Evolutionary conservation across 2,797 vertebrate species (phyloP).

Genomic region (Limosa lapponica): DNA sequence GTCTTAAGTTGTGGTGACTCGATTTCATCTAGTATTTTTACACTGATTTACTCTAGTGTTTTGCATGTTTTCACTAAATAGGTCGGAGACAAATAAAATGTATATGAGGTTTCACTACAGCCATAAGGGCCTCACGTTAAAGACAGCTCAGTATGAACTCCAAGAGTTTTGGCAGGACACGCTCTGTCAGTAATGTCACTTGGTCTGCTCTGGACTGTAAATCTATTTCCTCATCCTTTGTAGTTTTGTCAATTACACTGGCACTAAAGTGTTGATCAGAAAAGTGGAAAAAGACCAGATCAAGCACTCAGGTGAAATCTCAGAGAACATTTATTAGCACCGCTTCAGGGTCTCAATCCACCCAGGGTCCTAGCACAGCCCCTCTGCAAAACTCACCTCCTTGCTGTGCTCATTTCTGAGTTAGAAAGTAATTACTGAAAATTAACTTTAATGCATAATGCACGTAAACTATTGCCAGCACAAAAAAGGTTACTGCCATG

Average conservation of each 20-base stretch:
- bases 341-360: rapidly evolving
- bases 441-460: rapidly evolving
- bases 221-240: too few species aligned
- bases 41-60: background rate
- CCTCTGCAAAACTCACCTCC: background rate
- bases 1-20: background rate
- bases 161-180: background rate
- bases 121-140: background rate
- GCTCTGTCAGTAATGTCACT: background rate
- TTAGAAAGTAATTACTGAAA: background rate
- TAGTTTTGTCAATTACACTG: background rate
- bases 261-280: rapidly evolving
- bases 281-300: background rate
- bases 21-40: background rate
- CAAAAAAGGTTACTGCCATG: too few species aligned
- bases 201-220: background rate
- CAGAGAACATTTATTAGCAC: background rate
- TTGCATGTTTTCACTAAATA: background rate
- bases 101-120: background rate
- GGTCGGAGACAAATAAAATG: background rate
- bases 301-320: rapidly evolving
- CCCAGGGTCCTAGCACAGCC: too few species aligned
- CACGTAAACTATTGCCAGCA: rapidly evolving
- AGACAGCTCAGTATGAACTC: background rate
- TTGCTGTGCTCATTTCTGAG: rapidly evolving